phyloP scores from a whole-genome alignment of 2,888 invertebrate genomes.

The Clistopyga incitator region DNA sequence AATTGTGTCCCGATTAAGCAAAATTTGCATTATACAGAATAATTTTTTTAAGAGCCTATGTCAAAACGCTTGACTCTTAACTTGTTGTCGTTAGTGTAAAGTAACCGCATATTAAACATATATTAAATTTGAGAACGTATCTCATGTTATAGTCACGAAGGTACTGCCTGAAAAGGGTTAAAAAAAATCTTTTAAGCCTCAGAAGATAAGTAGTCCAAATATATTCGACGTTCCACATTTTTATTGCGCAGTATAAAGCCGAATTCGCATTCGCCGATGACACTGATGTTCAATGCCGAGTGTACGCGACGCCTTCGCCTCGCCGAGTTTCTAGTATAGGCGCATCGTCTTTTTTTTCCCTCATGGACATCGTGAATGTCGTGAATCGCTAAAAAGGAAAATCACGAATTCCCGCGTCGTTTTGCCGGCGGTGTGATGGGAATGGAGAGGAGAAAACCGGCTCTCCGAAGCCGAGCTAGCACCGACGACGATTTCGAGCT shows the following conservation, averaged over 20 bases:
- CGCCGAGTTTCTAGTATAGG: constrained; percentile 10
- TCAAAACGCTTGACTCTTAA: too few relatives aligned
- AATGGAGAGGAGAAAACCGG: constrained; percentile 57
- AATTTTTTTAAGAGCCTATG: too few relatives aligned
- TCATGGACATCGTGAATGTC: constrained; percentile 57
- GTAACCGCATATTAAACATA: too few relatives aligned
- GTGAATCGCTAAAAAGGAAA: constrained; percentile 61
- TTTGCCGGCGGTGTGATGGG: constrained; percentile 44
- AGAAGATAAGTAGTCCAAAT: background rate
- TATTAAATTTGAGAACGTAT: too few relatives aligned
- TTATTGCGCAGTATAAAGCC: constrained; percentile 28
- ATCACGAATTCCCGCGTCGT: constrained; percentile 60
- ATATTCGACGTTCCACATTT: constrained; percentile 3
- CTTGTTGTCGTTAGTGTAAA: too few relatives aligned
- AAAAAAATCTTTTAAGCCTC: background rate
- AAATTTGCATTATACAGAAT: too few relatives aligned
- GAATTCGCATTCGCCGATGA: constrained; percentile 46
- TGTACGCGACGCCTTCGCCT: constrained; percentile 29
- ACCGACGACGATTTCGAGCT: constrained; percentile 1
- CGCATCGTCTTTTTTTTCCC: background rate
- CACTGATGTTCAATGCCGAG: constrained; percentile 57
- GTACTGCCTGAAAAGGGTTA: background rate
- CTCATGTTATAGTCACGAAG: too few relatives aligned
- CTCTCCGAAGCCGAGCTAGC: constrained; percentile 22
- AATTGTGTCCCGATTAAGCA: too few relatives aligned